Conservation (phyloP, 2,113 vertebrate species). For the Plotosus lineatus region DNA sequence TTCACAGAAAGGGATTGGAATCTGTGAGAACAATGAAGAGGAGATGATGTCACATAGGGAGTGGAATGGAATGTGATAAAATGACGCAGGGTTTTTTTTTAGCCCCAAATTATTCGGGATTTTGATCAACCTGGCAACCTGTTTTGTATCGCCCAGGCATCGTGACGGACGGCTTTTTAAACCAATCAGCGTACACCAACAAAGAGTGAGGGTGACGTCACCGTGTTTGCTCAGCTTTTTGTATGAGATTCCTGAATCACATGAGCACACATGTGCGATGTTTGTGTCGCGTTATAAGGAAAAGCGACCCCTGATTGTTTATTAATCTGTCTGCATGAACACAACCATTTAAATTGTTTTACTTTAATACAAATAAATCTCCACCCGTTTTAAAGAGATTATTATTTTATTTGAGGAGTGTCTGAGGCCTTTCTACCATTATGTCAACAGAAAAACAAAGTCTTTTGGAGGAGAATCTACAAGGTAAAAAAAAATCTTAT, state of each 20-base stretch:
- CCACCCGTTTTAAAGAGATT: neutral
- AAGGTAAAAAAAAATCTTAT: slow-evolving; percentile 61
- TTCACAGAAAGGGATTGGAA: too few relatives aligned
- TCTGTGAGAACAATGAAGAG: too few relatives aligned
- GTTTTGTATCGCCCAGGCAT: neutral
- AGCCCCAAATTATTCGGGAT: too few relatives aligned
- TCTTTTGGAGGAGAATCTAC: slow-evolving; percentile 70
- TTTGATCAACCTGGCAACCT: slow-evolving; percentile 26
- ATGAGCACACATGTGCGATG: slow-evolving; percentile 14
- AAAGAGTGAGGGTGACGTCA: slow-evolving; percentile 36
- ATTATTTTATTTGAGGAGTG: neutral
- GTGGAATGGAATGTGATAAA: too few relatives aligned
- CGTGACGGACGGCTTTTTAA: slow-evolving; percentile 6
- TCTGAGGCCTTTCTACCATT: neutral
- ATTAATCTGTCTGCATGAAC: neutral
- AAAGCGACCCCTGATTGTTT: neutral
- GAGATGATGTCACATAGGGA: too few relatives aligned
- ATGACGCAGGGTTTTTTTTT: too few relatives aligned
- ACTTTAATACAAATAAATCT: too few relatives aligned
- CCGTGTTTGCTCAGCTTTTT: slow-evolving; percentile 17
- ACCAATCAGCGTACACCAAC: slow-evolving; percentile 34
- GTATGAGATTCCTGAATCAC: slow-evolving; percentile 12
- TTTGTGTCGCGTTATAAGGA: neutral
- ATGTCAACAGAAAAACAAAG: slow-evolving; percentile 62
- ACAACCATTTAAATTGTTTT: neutral